Evolutionary conservation across 92 coral and sea anemone species (phyloP), one percentile per base, ranked within the genome.

Genomic region (Phenganax marumi): DNA sequence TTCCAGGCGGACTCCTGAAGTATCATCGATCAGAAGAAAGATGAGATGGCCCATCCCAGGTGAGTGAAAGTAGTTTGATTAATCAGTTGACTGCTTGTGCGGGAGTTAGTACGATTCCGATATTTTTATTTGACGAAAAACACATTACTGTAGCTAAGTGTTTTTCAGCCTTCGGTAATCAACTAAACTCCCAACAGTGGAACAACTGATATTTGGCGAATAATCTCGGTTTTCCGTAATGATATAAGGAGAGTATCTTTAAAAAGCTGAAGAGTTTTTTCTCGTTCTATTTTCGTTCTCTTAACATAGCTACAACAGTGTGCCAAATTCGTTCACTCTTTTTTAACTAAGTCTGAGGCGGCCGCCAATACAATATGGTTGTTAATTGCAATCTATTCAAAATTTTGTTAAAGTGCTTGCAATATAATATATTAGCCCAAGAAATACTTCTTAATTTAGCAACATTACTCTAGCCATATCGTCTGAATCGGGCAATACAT

Each of bases 401-500:
- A 33, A 33, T 33, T 33, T 33, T 33, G 43, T 33, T 33, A 33
- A 33, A 33, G 43, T 33, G 43, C 43, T 33, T 33, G 43, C 43
- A 33, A 33, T 33, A 33, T 33, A 33, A 33, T 33, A 33, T 33
- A 33, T 33, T 33, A 1, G 2, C 43, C 43, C 5, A 2, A 33
- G 5, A 33, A 33, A 33, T 33, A 33, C 43, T 33, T 5, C 43
- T 78, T 63, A 78, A 78, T 78, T 78, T 13, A 78, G 43, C 46
- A 78, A 78, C 72, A 78, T 11, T 53, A 63, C 83, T 26, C 83
- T 78, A 7, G 83, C 83, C 83, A 78, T 78, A 47, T 78, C 83
- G 49, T 78, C 83, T 1, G 83, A 78, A 9, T 78, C 73, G 13
- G 83, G 83, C 26, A 78, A 78, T 10, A 78, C 83, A 78, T 78